Conservation (phyloP, 2,113 vertebrate genomes). For the human (Homo sapiens) region GRCh38 chr16:8498001-8498500, state of each 20-base stretch:
- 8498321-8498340: background rate
- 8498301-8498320: background rate
- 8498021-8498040: background rate
- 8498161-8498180: background rate
- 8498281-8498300: background rate
- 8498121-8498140: background rate
- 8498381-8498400: too few species aligned
- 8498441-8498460: background rate
- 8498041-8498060: background rate
- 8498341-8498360: background rate
- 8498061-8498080: background rate
- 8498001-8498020: background rate
- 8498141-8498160: background rate
- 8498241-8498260: background rate
- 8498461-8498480: background rate
- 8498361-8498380: background rate
- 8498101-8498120: too few species aligned
- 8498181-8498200: background rate
- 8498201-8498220: background rate
- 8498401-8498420: background rate
- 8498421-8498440: background rate
- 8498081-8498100: background rate
- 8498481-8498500: background rate
- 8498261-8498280: background rate
- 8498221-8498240: background rate